Base-by-base conservation (phyloP, 2,888 invertebrate genomes). In the Conops quadrifasciatus region DNA sequence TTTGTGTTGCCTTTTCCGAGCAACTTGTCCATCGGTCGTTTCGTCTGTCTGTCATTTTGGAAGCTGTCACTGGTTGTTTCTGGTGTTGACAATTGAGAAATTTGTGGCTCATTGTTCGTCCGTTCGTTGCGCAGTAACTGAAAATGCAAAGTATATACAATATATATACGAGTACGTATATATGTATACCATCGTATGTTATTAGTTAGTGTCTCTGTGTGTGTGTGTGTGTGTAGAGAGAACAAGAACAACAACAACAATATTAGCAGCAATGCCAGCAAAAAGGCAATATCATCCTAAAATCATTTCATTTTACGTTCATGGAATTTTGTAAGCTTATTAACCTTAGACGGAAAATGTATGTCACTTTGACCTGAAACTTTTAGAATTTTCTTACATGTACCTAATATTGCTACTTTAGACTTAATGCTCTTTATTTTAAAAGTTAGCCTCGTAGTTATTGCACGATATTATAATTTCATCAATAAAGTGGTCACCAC, bases 71-170 rank as follows among this genome's bases (percentile, higher is more conserved):
- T 75, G 36, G 36, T 75, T 72, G 75, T 73, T 75, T 71, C 74
- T 80, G 80, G 84, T 84, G 85, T 85, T 84, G 84, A 84, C 85
- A 84, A 79, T 84, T 84, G 83, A 82, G 84, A 84, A 84, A 85
- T 85, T 85, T 85, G 84, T 84, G 80, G 84, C 79, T 83, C 82
- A 81, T 80, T 78, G 75, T 72, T 36, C 66, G 71, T 63, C 67
- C 21, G 63, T 67, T 16, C 62, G 47, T 63, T 66, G 36, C 66
- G 21, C 9, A 36, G 67, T 26, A 21, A 43, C 47, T 68, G 59
- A 5, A 60, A 21, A 45, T 69, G 56, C 62, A 63, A 60, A 45
- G 56, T 62, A 58, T 30, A 43, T 5, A 5, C 45, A 43, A 43
- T 13, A 43, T 13, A 43, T 13, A n/a, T 16, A 43, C 21, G n/a